These are phyloP conservation scores for Uloborus diversus DNA, from an alignment of 1,140 invertebrate species.

Conservation along the genomic window DNA sequence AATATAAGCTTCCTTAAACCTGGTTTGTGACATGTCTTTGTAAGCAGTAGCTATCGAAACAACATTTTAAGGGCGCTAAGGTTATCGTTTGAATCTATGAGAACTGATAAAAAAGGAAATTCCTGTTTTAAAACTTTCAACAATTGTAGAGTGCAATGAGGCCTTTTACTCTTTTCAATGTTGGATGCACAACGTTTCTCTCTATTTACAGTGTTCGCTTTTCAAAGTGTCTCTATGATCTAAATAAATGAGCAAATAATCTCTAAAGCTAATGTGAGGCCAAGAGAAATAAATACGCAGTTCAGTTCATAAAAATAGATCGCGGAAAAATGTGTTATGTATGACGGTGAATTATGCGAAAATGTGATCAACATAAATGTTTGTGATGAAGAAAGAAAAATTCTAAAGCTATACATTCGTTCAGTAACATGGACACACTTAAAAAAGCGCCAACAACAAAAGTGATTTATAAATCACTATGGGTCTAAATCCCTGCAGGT, in stretches of 20 bases:
- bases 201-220: neutral
- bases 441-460: slow-evolving; percentile 57
- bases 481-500: slow-evolving; percentile 57
- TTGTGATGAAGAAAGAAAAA: slow-evolving; percentile 46
- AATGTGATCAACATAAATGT: slow-evolving; percentile 48
- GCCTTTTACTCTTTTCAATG: no score
- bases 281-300: neutral
- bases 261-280: slow-evolving; percentile 38
- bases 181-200: slow-evolving; percentile 1
- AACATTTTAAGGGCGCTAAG: no score
- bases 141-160: no score
- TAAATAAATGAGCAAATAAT: slow-evolving; percentile 48
- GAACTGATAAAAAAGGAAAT: no score
- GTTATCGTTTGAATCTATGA: no score
- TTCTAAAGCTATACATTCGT: slow-evolving; percentile 50
- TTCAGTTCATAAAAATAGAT: slow-evolving; percentile 52
- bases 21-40: no score
- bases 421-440: slow-evolving; percentile 55
- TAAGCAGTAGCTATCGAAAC: no score
- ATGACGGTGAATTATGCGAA: slow-evolving; percentile 19
- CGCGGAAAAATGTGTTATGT: slow-evolving; percentile 53
- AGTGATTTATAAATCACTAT: slow-evolving; percentile 57
- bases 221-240: slow-evolving; percentile 32
- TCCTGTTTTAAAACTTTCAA: neutral
- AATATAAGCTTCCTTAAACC: no score